These are phyloP conservation scores for Lepidocyrtoides sp. DNA, from an alignment of 2,888 invertebrate genomes.

Conservation along the genomic window DNA sequence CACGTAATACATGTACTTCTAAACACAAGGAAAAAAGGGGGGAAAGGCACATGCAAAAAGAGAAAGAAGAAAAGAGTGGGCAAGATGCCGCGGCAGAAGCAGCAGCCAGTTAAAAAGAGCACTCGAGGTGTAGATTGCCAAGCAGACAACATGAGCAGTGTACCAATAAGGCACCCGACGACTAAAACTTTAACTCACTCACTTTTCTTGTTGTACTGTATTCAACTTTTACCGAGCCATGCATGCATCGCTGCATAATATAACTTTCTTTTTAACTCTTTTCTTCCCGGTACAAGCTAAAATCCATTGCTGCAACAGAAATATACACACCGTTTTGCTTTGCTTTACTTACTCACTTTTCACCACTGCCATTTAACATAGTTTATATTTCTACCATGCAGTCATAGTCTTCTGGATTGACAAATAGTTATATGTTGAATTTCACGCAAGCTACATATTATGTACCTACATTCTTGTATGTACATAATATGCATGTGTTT, in stretches of 20 bases:
- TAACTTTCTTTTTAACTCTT: conserved; percentile 68
- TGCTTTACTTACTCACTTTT: conserved; percentile 2
- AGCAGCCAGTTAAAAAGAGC: conserved; percentile 57
- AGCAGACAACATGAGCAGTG: conserved; percentile 49
- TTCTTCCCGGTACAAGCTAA: conserved; percentile 19
- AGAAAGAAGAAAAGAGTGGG: conserved; percentile 24
- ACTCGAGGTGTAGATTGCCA: conserved; percentile 65
- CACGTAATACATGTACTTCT: conserved; percentile 16
- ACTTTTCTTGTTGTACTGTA: conserved; percentile 38
- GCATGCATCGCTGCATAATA: conserved; percentile 65
- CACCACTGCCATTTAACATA: neutral
- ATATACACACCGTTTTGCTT: conserved; percentile 4
- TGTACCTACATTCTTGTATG: neutral
- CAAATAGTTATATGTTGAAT: neutral
- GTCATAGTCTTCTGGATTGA: neutral
- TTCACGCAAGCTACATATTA: neutral
- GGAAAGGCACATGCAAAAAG: neutral
- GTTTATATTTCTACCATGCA: neutral
- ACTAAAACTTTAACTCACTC: conserved; percentile 39
- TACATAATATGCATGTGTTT: neutral
- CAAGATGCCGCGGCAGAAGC: conserved; percentile 56
- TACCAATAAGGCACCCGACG: conserved; percentile 59
- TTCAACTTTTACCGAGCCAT: conserved; percentile 61
- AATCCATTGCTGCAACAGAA: neutral
- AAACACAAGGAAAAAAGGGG: neutral